Conservation (phyloP, 1,140 invertebrate genomes). For the Diachasmimorpha longicaudata region DNA sequence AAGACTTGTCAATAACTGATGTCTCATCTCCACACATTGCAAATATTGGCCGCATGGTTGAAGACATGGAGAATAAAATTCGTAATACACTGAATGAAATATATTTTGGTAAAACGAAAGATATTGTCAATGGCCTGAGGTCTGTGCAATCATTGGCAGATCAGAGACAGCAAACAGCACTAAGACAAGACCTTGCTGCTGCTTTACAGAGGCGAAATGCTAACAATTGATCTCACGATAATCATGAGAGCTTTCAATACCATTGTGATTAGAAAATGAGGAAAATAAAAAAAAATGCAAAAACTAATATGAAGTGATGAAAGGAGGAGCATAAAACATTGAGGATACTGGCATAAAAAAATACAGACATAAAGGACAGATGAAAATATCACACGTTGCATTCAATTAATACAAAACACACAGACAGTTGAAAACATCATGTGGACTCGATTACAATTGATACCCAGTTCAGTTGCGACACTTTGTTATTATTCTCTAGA, state of each 20-base stretch:
- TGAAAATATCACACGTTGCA: background rate
- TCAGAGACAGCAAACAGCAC: slow-evolving; percentile 79
- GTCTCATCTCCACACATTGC: slow-evolving; percentile 96
- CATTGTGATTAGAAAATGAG: slow-evolving; percentile 56
- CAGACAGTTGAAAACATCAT: background rate
- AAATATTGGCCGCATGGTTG: slow-evolving; percentile 95
- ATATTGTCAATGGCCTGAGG: slow-evolving; percentile 97
- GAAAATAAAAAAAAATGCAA: slow-evolving; percentile 26
- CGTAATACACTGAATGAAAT: slow-evolving; percentile 97
- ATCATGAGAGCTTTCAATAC: slow-evolving; percentile 52
- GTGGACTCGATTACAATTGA: slow-evolving; percentile 31
- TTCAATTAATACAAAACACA: slow-evolving; percentile 5
- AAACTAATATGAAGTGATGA: slow-evolving; percentile 28
- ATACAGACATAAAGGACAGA: background rate
- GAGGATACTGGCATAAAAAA: slow-evolving; percentile 14
- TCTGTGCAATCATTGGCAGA: slow-evolving; percentile 86
- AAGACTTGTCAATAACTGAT: slow-evolving; percentile 88
- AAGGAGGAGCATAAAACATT: slow-evolving; percentile 1
- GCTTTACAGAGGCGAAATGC: slow-evolving; percentile 81
- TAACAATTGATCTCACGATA: slow-evolving; percentile 59
- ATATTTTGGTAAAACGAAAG: slow-evolving; percentile 99
- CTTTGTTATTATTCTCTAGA: slow-evolving; percentile 39
- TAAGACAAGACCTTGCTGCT: slow-evolving; percentile 85
- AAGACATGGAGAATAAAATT: slow-evolving; percentile 99
- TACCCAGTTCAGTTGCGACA: slow-evolving; percentile 34